phyloP scores from a whole-genome alignment of 2,797 vertebrate species.

The Mycteria americana region DNA sequence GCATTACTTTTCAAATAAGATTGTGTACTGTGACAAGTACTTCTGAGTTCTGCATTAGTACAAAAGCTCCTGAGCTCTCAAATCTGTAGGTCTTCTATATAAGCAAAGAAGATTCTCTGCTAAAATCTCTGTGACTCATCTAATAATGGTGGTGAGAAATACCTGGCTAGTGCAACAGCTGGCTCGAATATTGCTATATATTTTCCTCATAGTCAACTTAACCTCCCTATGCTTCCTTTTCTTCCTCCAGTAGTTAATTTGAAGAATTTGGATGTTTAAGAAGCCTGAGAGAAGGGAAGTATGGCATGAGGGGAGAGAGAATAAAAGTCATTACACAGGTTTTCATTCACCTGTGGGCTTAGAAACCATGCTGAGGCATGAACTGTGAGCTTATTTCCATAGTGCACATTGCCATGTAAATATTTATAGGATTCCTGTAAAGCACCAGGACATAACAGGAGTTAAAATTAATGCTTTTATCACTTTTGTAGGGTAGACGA shows the following conservation, averaged over 20 bases:
- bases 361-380: background rate
- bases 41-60: background rate
- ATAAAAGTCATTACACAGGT: background rate
- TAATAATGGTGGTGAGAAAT: background rate
- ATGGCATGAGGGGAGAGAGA: background rate
- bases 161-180: background rate
- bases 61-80: background rate
- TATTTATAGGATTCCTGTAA: background rate
- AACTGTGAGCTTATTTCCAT: background rate
- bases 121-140: background rate
- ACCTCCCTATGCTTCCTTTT: background rate
- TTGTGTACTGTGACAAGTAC: background rate
- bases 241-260: background rate
- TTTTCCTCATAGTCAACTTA: background rate
- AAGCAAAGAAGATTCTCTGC: background rate
- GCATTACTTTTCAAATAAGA: conserved; percentile 4
- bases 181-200: fast-evolving
- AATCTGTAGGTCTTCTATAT: background rate
- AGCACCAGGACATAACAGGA: background rate
- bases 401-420: background rate
- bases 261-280: background rate
- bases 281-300: background rate
- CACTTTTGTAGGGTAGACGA: background rate
- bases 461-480: background rate
- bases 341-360: background rate